Base-by-base conservation (phyloP, 2,888 invertebrate genomes). In the Oxystoma pomonae region DNA sequence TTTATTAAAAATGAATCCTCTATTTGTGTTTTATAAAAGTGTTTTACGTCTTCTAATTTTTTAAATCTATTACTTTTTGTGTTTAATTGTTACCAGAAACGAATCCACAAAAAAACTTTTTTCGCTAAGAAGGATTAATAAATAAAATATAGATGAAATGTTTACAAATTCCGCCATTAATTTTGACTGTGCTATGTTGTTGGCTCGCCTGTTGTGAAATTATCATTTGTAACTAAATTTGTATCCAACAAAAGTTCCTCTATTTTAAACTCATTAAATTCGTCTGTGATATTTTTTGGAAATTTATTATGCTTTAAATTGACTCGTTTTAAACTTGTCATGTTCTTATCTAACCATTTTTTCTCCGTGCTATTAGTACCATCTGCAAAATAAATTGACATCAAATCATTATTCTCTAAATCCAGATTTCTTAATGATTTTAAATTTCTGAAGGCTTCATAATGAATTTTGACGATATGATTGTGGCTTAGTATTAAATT, bases 371-470 rank as follows among this genome's bases (percentile, higher is more conserved):
- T 12, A 7, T 35, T 35, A 12, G 3, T 35, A 12, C 12, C 12
- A 35, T 35, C 12, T n/a, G n/a, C n/a, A 35, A 35, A 35, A 35
- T 35, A 35, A 35, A 35, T 35, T 7, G 35, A 35, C 12, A 12
- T 35, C 35, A 35, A 35, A 7, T 65, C 12, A 50, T 69, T 69
- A 18, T 61, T 59, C 59, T 66, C 61, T n/a, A 69, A 55, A 62
- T 69, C 59, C 3, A 69, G 55, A 18, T 3, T 53, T 2, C 60
- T 63, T 5, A 66, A 17, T n/a, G 55, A 65, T 18, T 49, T 55
- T 12, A 69, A 62, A 55, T 66, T 66, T 16, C 61, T 60, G 52
- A 69, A 68, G 16, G 69, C 67, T 20, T 62, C 49, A 3, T 63
- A 61, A 16, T 57, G 52, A 19, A 69, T 68, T n/a, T n/a, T 50